Base-by-base conservation (phyloP, 2,888 invertebrate species). In the Zaprionus lineosus region DNA sequence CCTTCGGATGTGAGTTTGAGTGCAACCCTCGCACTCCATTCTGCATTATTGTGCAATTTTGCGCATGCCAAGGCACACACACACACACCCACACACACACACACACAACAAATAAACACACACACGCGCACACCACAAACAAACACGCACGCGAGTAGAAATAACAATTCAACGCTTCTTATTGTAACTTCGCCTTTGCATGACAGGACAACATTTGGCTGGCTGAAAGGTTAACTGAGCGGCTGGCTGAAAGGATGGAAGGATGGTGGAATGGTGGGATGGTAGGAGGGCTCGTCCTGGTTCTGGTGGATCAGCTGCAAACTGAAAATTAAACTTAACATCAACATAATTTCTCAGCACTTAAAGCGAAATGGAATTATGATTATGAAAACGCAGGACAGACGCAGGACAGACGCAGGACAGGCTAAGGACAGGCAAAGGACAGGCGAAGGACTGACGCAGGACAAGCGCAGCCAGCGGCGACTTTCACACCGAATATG, bases 341-440 rank as follows among this genome's bases (percentile, higher is more conserved):
- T 75, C 60, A 78, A 81, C 65, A 81, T 75, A 81, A 78, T 78
- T 81, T 78, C 75, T 48, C 59, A 75, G 81, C 81, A 78, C 81
- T 78, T 78, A 77, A 72, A 58, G 57, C 55, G 46, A 66, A 77
- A 76, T 78, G 62, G 59, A 81, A 78, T 81, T 77, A 77, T 78
- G 65, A 75, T 77, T 63, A 67, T 74, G 68, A 61, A 62, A 79
- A 53, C 57, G 74, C 72, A 68, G 47, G 18, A 18, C 37, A 21
- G 21, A n/a, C 31, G 31, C 14, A 33, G 14, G 21, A 21, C 21
- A 7, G 12, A 33, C 12, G 4, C 2, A 3, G 21, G 21, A 12
- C 3, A 47, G 51, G 36, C 11, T 14, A 36, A 12, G 36, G 12
- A 12, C 4, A 34, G 15, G 7, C 6, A 34, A 15, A 12, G 11